Percentiles rank a stretch among this genome's conserved stretches.
phyloP scores from a whole-genome alignment of 2,888 invertebrate genomes.

The Acrobasis consociella region DNA sequence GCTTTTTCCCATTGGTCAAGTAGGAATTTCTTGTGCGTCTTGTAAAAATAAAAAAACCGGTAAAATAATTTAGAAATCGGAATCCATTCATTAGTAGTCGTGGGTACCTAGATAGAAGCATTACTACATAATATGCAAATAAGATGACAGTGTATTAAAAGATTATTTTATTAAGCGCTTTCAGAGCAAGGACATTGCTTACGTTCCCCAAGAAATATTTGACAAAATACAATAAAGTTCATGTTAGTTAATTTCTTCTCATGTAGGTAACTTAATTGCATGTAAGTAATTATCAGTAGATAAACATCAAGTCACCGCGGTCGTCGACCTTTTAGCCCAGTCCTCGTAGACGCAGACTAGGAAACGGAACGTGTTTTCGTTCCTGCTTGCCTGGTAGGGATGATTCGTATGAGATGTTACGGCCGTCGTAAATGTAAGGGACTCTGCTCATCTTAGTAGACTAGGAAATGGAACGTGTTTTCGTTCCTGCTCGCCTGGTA shows the following conservation, averaged over 20 bases:
- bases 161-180: no score
- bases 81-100: no score
- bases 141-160: no score
- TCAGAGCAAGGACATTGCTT: no score
- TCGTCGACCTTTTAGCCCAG: constrained; percentile 63
- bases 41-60: no score
- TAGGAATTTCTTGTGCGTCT: no score
- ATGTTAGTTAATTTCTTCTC: constrained; percentile 20
- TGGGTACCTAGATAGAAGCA: no score
- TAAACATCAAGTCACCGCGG: constrained; percentile 50
- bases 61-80: no score
- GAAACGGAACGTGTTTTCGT: constrained; percentile 40
- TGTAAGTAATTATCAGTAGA: constrained; percentile 29
- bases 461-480: constrained; percentile 41
- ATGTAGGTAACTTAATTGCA: constrained; percentile 24
- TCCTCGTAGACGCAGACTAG: constrained; percentile 39
- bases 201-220: no score
- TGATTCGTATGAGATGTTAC: constrained; percentile 31
- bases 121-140: no score
- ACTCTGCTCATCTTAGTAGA: constrained; percentile 16
- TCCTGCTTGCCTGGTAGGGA: constrained; percentile 54
- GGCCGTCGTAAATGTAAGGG: constrained; percentile 23
- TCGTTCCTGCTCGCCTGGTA: constrained; percentile 49
- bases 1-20: no score
- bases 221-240: no score